These are phyloP conservation scores for Meteorus sp. DNA, from an alignment of 1,140 invertebrate genomes.

Conservation along the genomic window DNA sequence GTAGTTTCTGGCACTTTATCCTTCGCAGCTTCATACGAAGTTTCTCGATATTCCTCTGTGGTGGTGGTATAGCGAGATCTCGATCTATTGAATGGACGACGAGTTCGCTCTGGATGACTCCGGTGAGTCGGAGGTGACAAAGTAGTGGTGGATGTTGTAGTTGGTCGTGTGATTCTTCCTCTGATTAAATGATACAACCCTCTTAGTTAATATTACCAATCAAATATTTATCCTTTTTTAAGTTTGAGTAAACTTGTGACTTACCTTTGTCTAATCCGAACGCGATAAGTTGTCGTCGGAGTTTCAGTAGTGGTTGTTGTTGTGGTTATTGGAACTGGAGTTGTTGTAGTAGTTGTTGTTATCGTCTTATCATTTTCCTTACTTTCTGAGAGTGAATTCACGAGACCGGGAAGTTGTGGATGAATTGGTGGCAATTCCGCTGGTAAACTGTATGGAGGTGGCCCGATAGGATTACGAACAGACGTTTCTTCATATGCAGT, in stretches of 20 bases:
- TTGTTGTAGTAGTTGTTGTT: constrained; percentile 16
- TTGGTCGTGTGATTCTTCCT: constrained; percentile 34
- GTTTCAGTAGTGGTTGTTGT: constrained; percentile 38
- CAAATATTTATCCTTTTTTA: constrained; percentile 1
- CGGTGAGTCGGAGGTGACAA: constrained; percentile 32
- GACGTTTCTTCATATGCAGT: constrained; percentile 34
- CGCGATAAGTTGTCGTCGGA: constrained; percentile 43
- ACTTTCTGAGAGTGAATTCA: constrained; percentile 64
- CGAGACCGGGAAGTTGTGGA: constrained; percentile 61
- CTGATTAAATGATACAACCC: constrained; percentile 29
- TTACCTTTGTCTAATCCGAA: constrained; percentile 44
- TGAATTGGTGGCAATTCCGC: constrained; percentile 60
- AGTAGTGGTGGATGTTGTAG: constrained; percentile 37
- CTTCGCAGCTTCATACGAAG: constrained; percentile 47
- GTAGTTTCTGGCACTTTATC: constrained; percentile 43
- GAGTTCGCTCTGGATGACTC: constrained; percentile 36
- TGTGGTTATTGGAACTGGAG: constrained; percentile 26
- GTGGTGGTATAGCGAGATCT: constrained; percentile 48
- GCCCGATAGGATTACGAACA: constrained; percentile 27
- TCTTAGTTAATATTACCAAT: constrained; percentile 13
- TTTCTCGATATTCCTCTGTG: constrained; percentile 46
- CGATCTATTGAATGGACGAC: constrained; percentile 48
- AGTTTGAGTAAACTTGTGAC: no score
- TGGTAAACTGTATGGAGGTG: constrained; percentile 50
- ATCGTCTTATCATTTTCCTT: constrained; percentile 31